Evolutionary conservation across 2,113 vertebrate genomes (phyloP).

Genomic region (Urocitellus parryii): DNA sequence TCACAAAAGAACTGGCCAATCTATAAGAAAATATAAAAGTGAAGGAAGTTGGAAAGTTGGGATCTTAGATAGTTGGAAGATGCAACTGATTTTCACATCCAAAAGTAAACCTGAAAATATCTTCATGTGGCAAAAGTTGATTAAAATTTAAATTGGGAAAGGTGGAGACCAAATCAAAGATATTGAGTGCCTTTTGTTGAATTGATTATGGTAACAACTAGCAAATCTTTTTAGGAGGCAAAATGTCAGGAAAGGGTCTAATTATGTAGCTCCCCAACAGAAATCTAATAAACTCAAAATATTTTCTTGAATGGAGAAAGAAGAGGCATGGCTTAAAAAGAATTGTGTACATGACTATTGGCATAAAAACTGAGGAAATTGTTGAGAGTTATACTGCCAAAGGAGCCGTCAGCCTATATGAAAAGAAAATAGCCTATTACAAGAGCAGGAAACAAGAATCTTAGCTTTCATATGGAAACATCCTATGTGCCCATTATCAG

Average conservation of each 20-base stretch:
- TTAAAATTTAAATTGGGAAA: not conserved
- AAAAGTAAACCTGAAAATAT: constrained; percentile 32
- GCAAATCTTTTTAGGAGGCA: not conserved
- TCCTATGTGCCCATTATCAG: not conserved
- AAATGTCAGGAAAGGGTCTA: not conserved
- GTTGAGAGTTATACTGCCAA: not conserved
- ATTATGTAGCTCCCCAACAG: not conserved
- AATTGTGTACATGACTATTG: not conserved
- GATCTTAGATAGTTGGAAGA: not conserved
- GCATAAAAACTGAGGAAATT: constrained; percentile 20
- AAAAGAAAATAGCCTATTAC: not conserved
- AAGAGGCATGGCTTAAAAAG: not conserved
- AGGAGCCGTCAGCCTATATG: not conserved
- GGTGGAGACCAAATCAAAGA: not conserved
- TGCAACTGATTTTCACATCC: not conserved
- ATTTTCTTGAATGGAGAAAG: not conserved
- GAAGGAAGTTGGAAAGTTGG: not conserved
- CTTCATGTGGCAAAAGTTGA: not conserved
- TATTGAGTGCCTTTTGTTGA: not conserved
- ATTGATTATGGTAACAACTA: not conserved
- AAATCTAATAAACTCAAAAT: not conserved
- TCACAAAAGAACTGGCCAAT: not conserved
- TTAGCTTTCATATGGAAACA: not conserved
- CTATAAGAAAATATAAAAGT: not conserved
- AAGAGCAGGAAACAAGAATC: not conserved